These are phyloP conservation scores for Isurus oxyrinchus DNA, from an alignment of 2,113 vertebrate species.

Conservation along the genomic window DNA sequence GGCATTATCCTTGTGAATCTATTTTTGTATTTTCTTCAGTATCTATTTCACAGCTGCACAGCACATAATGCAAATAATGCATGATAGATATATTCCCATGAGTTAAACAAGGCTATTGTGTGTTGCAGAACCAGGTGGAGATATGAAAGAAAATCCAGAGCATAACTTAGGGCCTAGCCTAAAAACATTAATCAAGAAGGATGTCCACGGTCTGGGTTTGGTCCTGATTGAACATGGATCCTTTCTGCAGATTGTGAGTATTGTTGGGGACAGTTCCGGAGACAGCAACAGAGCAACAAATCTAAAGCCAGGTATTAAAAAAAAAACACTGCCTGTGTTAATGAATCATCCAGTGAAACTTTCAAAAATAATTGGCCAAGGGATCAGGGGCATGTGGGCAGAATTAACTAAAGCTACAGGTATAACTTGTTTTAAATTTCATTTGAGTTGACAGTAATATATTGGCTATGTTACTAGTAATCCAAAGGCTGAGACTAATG, in stretches of 20 bases:
- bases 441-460: no score
- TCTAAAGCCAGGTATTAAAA: conserved; percentile 50
- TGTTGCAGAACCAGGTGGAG: conserved; percentile 37
- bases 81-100: no score
- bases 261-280: conserved; percentile 48
- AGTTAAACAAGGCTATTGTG: background rate
- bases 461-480: no score
- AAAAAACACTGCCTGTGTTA: no score
- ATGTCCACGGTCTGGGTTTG: conserved; percentile 47
- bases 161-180: conserved; percentile 42
- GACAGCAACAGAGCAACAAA: conserved; percentile 42
- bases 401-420: background rate
- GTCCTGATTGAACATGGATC: conserved; percentile 47
- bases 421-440: no score
- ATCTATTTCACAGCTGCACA: background rate
- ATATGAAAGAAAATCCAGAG: conserved; percentile 24
- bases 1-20: background rate
- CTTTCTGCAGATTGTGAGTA: conserved; percentile 48
- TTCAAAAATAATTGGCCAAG: background rate
- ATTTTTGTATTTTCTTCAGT: background rate
- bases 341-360: background rate
- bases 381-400: background rate
- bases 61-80: background rate
- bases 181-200: conserved; percentile 42
- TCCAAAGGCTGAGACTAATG: no score